These are phyloP conservation scores for Planiliza haematocheilus DNA, from an alignment of 2,113 vertebrate species.

Conservation along the genomic window DNA sequence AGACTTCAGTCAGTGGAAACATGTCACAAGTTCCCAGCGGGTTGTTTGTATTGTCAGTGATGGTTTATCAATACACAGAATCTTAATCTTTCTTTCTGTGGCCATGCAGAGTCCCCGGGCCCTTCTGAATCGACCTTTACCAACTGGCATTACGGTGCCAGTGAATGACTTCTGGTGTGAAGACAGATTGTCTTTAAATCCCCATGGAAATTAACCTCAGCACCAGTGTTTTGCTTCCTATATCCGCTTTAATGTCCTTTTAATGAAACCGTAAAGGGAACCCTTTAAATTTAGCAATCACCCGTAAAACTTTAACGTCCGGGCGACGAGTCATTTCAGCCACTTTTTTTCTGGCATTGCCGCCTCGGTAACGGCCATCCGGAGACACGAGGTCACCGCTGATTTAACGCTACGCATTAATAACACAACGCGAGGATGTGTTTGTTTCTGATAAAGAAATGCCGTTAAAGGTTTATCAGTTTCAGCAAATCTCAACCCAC, in stretches of 20 bases:
- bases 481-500: constrained; percentile 21
- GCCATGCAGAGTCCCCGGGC: constrained; percentile 37
- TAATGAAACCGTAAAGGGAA: constrained; percentile 76
- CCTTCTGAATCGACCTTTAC: constrained; percentile 76
- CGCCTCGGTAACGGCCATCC: constrained; percentile 13
- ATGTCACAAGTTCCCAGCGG: constrained; percentile 66
- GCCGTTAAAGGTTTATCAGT: constrained; percentile 19
- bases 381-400: constrained; percentile 26
- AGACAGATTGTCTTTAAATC: constrained; percentile 77
- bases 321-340: constrained; percentile 46
- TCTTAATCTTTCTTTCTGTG: constrained; percentile 72
- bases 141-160: constrained; percentile 61
- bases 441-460: constrained; percentile 23
- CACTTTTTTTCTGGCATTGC: constrained; percentile 24
- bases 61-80: constrained; percentile 77
- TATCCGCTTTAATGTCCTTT: constrained; percentile 71
- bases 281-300: constrained; percentile 73
- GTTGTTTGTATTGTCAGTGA: constrained; percentile 72
- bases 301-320: constrained; percentile 70
- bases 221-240: constrained; percentile 72
- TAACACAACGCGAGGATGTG: background rate
- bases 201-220: constrained; percentile 80
- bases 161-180: constrained; percentile 67
- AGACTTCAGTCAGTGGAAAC: constrained; percentile 57
- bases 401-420: constrained; percentile 37